Conservation (phyloP, 2,113 vertebrate genomes). For the Setophaga coronata region DNA sequence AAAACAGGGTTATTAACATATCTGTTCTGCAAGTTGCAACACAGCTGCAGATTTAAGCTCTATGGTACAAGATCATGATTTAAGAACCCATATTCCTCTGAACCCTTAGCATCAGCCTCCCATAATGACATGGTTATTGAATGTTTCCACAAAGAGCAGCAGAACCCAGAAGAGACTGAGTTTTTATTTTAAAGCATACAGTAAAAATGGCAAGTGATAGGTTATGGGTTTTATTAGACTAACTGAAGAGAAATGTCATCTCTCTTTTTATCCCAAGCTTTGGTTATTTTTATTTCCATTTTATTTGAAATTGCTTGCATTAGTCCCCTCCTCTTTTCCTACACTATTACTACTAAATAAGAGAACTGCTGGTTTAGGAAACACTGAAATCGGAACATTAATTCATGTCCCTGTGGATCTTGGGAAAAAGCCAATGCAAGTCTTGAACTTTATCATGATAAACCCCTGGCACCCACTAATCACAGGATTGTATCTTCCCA, state of each 20-base stretch:
- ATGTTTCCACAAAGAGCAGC: constrained; percentile 12
- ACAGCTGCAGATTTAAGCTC: background rate
- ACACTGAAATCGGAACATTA: background rate
- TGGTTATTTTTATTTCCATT: background rate
- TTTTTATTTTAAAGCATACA: background rate
- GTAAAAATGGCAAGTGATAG: background rate
- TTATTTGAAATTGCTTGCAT: background rate
- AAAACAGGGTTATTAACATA: background rate
- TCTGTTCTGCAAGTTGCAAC: background rate
- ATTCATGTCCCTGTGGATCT: constrained; percentile 51
- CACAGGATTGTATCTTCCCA: constrained; percentile 76
- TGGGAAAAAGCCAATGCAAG: constrained; percentile 64
- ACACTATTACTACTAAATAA: background rate
- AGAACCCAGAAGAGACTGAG: background rate
- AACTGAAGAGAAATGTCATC: background rate
- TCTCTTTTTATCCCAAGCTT: background rate
- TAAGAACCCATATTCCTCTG: background rate
- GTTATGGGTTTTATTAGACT: background rate
- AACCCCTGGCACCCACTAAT: constrained; percentile 79
- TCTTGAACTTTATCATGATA: constrained; percentile 79
- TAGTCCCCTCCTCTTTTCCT: background rate
- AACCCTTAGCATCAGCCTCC: background rate
- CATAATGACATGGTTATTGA: background rate
- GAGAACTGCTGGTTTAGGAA: background rate
- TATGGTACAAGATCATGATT: background rate